Conservation (phyloP, 2,113 vertebrate genomes). For the Psettodes erumei region DNA sequence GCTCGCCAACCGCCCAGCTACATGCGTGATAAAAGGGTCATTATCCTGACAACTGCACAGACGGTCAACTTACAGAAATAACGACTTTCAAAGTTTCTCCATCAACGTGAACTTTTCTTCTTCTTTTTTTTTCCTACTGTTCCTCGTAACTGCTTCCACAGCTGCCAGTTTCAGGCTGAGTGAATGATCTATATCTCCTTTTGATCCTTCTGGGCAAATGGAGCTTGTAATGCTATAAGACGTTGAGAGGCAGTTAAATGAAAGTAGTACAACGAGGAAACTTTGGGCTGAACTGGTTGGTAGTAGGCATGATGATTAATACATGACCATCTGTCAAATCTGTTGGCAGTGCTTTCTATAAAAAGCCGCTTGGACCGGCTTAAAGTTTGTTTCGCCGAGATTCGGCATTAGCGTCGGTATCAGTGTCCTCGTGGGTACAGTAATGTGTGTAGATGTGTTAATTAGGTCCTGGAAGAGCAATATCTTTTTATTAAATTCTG, state of each 20-base stretch:
- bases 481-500: constrained; percentile 10
- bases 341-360: not conserved
- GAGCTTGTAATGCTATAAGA: too few relatives aligned
- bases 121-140: too few relatives aligned
- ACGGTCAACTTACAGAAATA: too few relatives aligned
- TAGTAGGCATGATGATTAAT: not conserved
- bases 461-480: constrained; percentile 22
- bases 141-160: too few relatives aligned
- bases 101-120: too few relatives aligned
- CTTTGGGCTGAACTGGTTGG: not conserved
- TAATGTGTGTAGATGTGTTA: constrained; percentile 30
- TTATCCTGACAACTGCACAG: too few relatives aligned
- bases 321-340: too few relatives aligned
- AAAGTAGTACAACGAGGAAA: not conserved
- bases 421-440: not conserved
- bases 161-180: too few relatives aligned
- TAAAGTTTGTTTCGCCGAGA: not conserved
- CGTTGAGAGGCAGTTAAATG: not conserved
- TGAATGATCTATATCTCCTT: too few relatives aligned
- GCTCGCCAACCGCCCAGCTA: too few relatives aligned
- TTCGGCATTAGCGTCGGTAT: not conserved
- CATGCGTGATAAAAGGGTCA: too few relatives aligned
- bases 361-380: not conserved
- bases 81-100: too few relatives aligned
- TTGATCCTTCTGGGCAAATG: not conserved